phyloP scores from a whole-genome alignment of 2,888 invertebrate genomes.

The Ferrisia virgata region DNA sequence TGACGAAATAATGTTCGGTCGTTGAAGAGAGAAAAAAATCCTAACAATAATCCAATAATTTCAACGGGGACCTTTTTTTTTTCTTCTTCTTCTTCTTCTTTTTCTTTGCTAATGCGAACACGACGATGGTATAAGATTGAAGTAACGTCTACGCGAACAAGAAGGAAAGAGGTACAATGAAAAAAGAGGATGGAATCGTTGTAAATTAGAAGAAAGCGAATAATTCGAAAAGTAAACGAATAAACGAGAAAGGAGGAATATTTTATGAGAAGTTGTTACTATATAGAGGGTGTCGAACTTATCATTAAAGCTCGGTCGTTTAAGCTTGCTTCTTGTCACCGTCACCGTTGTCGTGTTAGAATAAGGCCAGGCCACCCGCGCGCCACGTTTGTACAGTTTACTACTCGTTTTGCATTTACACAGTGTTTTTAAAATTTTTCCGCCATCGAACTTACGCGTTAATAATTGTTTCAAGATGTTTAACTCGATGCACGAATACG shows the following conservation, averaged over 20 bases:
- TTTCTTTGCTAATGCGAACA: slow-evolving; percentile 38
- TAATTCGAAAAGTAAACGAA: slow-evolving; percentile 46
- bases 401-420: not conserved
- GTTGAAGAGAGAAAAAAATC: slow-evolving; percentile 30
- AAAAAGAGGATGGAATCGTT: slow-evolving; percentile 42
- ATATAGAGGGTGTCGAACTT: slow-evolving; percentile 43
- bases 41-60: slow-evolving; percentile 46
- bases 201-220: slow-evolving; percentile 46
- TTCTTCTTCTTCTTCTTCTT: no score
- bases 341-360: not conserved
- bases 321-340: slow-evolving; percentile 27
- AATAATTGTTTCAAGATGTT: not conserved
- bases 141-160: slow-evolving; percentile 16
- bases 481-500: not conserved
- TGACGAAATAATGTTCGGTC: slow-evolving; percentile 22
- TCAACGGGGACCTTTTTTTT: slow-evolving; percentile 41
- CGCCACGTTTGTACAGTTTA: not conserved
- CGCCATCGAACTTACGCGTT: not conserved
- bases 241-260: slow-evolving; percentile 42
- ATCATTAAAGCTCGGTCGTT: slow-evolving; percentile 45
- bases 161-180: slow-evolving; percentile 17
- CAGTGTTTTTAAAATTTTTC: not conserved
- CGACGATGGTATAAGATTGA: slow-evolving; percentile 5
- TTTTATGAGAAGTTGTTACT: slow-evolving; percentile 42
- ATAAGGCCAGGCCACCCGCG: slow-evolving; percentile 45